These are phyloP conservation scores for Deilephila elpenor DNA, from an alignment of 2,888 invertebrate species.

Conservation along the genomic window DNA sequence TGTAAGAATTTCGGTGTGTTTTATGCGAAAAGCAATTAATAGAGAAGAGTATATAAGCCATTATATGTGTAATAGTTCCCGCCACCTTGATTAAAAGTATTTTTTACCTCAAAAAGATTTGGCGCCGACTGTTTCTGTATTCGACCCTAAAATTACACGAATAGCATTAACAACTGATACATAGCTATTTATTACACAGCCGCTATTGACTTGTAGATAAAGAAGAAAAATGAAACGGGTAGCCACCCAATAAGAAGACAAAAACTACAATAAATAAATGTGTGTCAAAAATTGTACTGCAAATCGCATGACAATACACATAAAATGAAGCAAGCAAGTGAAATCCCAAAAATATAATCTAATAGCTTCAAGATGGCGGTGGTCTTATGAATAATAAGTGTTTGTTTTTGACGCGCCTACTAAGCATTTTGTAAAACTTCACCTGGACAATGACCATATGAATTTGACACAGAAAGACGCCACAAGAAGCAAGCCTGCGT, in stretches of 20 bases:
- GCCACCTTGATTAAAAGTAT: constrained; percentile 44
- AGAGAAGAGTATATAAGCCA: not conserved
- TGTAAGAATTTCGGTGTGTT: not conserved
- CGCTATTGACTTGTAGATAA: not conserved
- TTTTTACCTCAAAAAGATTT: constrained; percentile 65
- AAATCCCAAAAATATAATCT: not conserved
- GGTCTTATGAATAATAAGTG: not conserved
- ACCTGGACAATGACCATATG: too few relatives aligned
- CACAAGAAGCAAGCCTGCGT: too few relatives aligned
- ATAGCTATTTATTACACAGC: not conserved
- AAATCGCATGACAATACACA: not conserved
- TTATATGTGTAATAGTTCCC: constrained; percentile 36
- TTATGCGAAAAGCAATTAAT: not conserved
- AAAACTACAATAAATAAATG: too few relatives aligned
- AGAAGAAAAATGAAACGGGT: too few relatives aligned
- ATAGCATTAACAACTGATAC: constrained; percentile 34
- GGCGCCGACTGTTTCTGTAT: constrained; percentile 61
- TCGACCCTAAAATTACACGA: constrained; percentile 68
- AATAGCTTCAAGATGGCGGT: constrained; percentile 3
- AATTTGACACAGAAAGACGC: too few relatives aligned
- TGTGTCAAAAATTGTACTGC: too few relatives aligned
- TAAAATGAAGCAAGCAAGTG: not conserved
- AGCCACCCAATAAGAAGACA: too few relatives aligned
- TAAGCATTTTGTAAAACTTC: too few relatives aligned
- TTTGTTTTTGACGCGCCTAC: too few relatives aligned